Evolutionary conservation across 2,797 vertebrate species (phyloP).

Genomic region (Scleropages formosus): DNA sequence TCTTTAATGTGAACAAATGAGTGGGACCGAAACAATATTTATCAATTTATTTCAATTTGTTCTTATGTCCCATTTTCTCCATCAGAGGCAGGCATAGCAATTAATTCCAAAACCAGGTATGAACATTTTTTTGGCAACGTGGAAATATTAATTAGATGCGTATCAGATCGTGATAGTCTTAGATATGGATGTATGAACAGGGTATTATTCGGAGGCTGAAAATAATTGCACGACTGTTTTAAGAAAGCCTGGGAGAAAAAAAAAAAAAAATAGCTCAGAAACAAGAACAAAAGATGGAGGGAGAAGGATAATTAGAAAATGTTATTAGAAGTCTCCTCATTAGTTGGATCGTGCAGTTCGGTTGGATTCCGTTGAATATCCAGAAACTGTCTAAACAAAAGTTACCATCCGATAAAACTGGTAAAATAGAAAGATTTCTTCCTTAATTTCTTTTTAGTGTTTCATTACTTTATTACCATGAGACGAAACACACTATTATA

Average conservation of each 20-base stretch:
- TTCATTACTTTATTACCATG: background rate
- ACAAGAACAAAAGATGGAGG: background rate
- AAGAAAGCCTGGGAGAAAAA: background rate
- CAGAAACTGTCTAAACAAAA: background rate
- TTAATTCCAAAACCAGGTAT: constrained; percentile 2
- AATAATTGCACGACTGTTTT: background rate
- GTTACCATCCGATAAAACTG: too few relatives aligned
- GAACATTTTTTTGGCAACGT: background rate
- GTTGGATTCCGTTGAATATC: background rate
- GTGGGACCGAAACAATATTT: background rate
- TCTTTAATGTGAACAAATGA: constrained; percentile 23
- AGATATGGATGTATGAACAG: constrained; percentile 26
- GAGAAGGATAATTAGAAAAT: background rate
- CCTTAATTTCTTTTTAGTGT: background rate
- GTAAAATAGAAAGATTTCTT: background rate
- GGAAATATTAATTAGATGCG: constrained; percentile 27
- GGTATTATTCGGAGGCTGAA: background rate
- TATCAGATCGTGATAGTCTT: constrained; percentile 3
- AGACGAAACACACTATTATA: background rate
- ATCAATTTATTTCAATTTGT: constrained; percentile 27
- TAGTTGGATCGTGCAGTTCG: background rate
- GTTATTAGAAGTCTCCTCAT: background rate
- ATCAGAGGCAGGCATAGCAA: constrained; percentile 19
- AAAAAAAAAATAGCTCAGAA: background rate
- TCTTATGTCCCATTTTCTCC: background rate